Conservation (phyloP, 2,888 invertebrate genomes). For the Leptopterna dolabrata region DNA sequence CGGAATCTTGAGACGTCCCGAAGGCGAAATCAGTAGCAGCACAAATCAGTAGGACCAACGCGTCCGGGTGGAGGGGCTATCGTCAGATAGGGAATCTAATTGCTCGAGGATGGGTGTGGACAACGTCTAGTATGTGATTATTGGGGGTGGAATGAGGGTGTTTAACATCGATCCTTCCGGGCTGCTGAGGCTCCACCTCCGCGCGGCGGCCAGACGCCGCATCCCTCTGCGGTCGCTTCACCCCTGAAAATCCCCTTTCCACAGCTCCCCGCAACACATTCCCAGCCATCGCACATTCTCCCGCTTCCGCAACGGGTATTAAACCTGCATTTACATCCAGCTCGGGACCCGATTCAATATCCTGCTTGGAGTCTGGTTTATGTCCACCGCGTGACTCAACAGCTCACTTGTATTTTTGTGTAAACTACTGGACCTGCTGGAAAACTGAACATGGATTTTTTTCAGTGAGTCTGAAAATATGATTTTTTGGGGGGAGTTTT, state of each 20-base stretch:
- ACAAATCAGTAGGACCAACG: slow-evolving; percentile 14
- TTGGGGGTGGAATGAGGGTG: slow-evolving; percentile 53
- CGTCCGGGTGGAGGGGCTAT: background rate
- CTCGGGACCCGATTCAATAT: background rate
- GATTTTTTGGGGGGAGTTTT: too few species aligned
- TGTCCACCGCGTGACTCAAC: background rate
- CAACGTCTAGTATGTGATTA: slow-evolving; percentile 71
- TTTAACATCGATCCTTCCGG: slow-evolving; percentile 38
- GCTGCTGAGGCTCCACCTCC: background rate
- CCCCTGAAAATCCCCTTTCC: background rate
- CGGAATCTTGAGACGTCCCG: too few species aligned
- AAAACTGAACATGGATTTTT: too few species aligned
- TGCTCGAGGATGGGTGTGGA: slow-evolving; percentile 72
- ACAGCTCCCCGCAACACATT: background rate
- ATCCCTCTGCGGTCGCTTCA: slow-evolving; percentile 18
- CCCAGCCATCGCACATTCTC: slow-evolving; percentile 4
- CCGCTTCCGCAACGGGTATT: slow-evolving; percentile 1
- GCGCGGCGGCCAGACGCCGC: slow-evolving; percentile 5
- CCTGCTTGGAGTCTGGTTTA: background rate
- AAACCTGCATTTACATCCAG: slow-evolving; percentile 30
- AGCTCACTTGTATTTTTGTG: too few species aligned
- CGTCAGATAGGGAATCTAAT: slow-evolving; percentile 29
- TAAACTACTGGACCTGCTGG: too few species aligned
- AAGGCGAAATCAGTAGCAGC: too few species aligned
- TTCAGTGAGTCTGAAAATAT: too few species aligned